phyloP scores from a whole-genome alignment of 2,113 vertebrate genomes.

The Phrynosoma blainvillii region DNA sequence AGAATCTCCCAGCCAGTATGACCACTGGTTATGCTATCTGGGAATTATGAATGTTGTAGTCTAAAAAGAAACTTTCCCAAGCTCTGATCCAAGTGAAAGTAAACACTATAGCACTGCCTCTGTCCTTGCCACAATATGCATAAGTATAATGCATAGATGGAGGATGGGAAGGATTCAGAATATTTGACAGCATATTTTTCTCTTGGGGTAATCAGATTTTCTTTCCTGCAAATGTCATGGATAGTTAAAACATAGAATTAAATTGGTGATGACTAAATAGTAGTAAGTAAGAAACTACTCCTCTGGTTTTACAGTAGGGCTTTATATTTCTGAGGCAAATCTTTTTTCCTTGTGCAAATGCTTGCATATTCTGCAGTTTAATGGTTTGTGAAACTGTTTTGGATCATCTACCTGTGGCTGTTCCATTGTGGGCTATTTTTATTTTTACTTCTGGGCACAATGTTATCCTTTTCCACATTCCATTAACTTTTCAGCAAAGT shows the following conservation, averaged over 20 bases:
- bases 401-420: background rate
- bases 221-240: background rate
- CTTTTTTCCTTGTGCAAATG: background rate
- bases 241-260: background rate
- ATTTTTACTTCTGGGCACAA: slow-evolving; percentile 33
- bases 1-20: too few relatives aligned
- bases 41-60: too few relatives aligned
- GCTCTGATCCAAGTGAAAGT: background rate
- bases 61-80: too few relatives aligned
- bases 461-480: slow-evolving; percentile 29
- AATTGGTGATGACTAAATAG: background rate
- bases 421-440: slow-evolving; percentile 28
- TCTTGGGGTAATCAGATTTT: background rate
- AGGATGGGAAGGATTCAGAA: background rate
- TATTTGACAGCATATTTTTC: background rate
- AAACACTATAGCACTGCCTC: background rate
- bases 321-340: background rate
- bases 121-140: background rate
- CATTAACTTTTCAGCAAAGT: slow-evolving; percentile 40
- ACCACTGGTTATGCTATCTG: too few relatives aligned
- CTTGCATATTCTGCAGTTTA: slow-evolving; percentile 1
- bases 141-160: too few relatives aligned
- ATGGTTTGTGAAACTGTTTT: slow-evolving; percentile 8
- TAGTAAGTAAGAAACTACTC: slow-evolving; percentile 12
- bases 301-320: background rate